phyloP scores from a whole-genome alignment of 2,797 vertebrate genomes.

The Peromyscus aztecus region DNA sequence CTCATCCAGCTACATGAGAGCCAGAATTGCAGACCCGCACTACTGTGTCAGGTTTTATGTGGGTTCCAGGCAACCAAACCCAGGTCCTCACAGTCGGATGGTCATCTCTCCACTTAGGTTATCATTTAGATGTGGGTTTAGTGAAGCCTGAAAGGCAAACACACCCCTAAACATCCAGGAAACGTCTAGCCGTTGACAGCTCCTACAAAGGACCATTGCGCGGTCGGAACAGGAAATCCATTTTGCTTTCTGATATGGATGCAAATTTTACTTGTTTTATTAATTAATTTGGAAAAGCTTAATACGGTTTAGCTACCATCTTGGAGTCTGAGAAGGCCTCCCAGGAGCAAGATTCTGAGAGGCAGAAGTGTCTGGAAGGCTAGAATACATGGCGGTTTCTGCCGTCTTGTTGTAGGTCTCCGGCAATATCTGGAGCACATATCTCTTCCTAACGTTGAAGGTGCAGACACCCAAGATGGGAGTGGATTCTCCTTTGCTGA shows the following conservation, averaged over 20 bases:
- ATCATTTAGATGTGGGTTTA: neutral
- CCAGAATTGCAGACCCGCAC: neutral
- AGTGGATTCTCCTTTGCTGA: neutral
- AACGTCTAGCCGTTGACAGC: neutral
- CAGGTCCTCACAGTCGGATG: neutral
- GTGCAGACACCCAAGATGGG: neutral
- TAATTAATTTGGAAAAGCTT: constrained; percentile 4
- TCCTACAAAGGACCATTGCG: neutral
- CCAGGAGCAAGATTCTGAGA: neutral
- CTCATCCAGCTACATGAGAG: too few relatives aligned
- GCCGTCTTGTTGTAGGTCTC: rapidly evolving
- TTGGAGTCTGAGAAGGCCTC: neutral
- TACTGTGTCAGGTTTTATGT: neutral
- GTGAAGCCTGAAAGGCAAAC: neutral
- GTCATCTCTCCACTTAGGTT: neutral
- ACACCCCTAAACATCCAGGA: neutral
- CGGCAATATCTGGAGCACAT: neutral
- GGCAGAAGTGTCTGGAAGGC: neutral
- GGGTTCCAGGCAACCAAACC: neutral
- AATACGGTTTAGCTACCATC: neutral
- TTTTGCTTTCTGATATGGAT: neutral
- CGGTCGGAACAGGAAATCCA: neutral
- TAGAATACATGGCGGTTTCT: rapidly evolving
- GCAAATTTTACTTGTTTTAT: neutral
- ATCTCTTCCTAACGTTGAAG: neutral